Percentiles rank a stretch among this genome's conserved stretches.
Conservation (phyloP, 2,888 invertebrate species). For the Pristionchus arcanus region DNA sequence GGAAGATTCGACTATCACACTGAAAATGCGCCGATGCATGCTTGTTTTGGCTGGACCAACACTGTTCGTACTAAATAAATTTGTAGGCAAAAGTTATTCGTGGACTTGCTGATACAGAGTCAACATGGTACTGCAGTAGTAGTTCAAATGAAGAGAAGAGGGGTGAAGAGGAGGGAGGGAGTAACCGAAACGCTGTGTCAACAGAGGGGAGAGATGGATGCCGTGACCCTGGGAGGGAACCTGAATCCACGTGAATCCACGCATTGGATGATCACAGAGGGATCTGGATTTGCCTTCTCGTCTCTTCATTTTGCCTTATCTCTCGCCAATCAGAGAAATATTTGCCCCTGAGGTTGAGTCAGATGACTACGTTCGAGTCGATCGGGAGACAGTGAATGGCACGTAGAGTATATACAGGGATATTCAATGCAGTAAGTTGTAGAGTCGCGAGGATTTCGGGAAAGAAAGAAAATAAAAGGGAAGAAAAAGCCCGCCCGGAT, state of each 20-base stretch:
- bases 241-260: conserved; percentile 5
- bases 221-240: conserved; percentile 44
- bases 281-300: background rate
- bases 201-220: background rate
- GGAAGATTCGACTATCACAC: background rate
- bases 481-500: conserved; percentile 23
- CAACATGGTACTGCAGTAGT: conserved; percentile 35
- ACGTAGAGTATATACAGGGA: background rate
- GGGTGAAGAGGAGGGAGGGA: background rate
- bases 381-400: background rate
- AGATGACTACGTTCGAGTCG: background rate
- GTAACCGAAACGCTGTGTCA: conserved; percentile 45
- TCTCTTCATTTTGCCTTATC: too few species aligned
- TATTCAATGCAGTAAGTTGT: background rate
- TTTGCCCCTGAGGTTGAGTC: background rate
- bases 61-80: background rate
- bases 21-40: background rate
- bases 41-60: background rate
- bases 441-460: conserved; percentile 1
- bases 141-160: background rate
- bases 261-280: background rate
- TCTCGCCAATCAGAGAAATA: background rate
- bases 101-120: background rate
- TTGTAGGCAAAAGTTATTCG: background rate
- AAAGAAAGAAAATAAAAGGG: background rate